These are phyloP conservation scores for Anniella stebbinsi DNA, from an alignment of 2,797 vertebrate genomes.

Conservation along the genomic window DNA sequence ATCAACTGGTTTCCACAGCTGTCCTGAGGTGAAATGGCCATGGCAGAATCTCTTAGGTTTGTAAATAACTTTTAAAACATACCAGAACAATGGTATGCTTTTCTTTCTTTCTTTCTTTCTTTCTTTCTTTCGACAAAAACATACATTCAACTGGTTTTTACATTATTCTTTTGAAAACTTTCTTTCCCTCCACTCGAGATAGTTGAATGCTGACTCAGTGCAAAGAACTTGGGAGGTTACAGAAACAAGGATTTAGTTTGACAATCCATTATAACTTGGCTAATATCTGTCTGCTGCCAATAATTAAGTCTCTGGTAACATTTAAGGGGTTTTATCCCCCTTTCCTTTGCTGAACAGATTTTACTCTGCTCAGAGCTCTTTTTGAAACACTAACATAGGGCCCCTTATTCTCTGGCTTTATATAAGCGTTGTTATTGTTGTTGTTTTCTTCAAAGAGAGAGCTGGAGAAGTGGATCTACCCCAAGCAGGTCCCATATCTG, in stretches of 20 bases:
- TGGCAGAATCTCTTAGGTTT: neutral
- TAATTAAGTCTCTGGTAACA: conserved; percentile 63
- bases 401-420: conserved; percentile 44
- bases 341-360: conserved; percentile 46
- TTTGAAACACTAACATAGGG: conserved; percentile 18
- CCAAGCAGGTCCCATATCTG: neutral
- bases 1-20: neutral
- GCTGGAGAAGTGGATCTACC: conserved; percentile 2
- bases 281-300: conserved; percentile 61
- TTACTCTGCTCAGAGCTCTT: conserved; percentile 25
- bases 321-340: conserved; percentile 40
- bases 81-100: conserved; percentile 65
- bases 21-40: neutral
- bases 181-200: conserved; percentile 53
- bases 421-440: conserved; percentile 22
- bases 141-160: conserved; percentile 65
- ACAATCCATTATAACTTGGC: conserved; percentile 68
- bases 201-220: conserved; percentile 57
- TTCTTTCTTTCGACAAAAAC: conserved; percentile 45
- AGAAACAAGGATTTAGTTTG: conserved; percentile 51
- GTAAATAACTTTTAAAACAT: conserved; percentile 62
- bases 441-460: conserved; percentile 36
- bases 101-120: conserved; percentile 49
- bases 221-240: conserved; percentile 62
- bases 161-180: conserved; percentile 46